These are phyloP conservation scores for Psammodynastes pulverulentus DNA, from an alignment of 2,113 vertebrate species.

Conservation along the genomic window DNA sequence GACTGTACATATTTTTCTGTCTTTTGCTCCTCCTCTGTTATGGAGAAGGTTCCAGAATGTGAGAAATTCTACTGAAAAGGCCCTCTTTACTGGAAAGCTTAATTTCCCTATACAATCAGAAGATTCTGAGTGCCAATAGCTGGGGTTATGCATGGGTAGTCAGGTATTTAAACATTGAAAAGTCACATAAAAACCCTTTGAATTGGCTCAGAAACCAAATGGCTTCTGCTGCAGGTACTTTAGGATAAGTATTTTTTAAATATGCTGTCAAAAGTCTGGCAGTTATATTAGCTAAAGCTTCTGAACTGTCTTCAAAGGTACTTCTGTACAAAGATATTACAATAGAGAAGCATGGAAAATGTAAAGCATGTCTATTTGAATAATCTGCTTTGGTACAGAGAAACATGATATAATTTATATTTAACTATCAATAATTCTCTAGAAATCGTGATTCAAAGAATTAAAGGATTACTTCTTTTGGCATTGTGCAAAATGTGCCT, in stretches of 20 bases:
- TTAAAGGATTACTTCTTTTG: slow-evolving; percentile 11
- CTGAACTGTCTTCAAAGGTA: neutral
- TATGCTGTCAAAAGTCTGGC: neutral
- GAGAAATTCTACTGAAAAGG: neutral
- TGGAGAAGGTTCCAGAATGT: neutral
- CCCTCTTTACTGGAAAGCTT: neutral
- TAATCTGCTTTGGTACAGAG: neutral
- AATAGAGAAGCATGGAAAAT: neutral
- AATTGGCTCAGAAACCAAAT: neutral
- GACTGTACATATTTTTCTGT: neutral
- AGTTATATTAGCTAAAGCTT: neutral
- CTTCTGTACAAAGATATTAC: neutral
- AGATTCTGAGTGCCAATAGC: neutral
- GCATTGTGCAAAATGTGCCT: slow-evolving; percentile 23
- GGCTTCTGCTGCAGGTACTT: neutral
- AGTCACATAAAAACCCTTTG: neutral
- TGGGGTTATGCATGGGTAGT: neutral
- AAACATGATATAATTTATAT: neutral
- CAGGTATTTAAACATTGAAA: neutral
- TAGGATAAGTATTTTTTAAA: neutral
- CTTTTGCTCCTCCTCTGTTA: neutral
- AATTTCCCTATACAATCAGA: neutral
- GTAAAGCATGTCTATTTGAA: neutral
- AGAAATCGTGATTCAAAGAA: neutral
- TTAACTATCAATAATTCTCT: neutral